Percentiles rank a stretch among this genome's conserved stretches.
Evolutionary conservation across 2,797 vertebrate genomes (phyloP).

Genomic region (Acanthis flammea): DNA sequence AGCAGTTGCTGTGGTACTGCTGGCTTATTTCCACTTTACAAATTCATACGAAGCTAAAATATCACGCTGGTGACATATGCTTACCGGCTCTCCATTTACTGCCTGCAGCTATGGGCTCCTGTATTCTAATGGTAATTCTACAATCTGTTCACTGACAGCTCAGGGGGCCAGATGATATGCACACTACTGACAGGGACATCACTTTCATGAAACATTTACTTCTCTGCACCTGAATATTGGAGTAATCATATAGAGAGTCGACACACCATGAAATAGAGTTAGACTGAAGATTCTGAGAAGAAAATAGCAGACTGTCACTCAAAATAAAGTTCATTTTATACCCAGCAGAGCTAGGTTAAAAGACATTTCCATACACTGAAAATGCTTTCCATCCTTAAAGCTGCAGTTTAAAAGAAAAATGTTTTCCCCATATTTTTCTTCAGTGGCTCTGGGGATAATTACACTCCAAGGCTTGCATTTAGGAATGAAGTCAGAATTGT

Average conservation of each 20-base stretch:
- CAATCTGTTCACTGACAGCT: constrained; percentile 88
- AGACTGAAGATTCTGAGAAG: constrained; percentile 82
- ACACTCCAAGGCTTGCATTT: not conserved
- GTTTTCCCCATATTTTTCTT: not conserved
- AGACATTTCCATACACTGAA: constrained; percentile 42
- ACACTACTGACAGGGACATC: constrained; percentile 88
- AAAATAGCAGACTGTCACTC: constrained; percentile 82
- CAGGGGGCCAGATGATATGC: constrained; percentile 81
- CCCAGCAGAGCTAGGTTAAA: constrained; percentile 68
- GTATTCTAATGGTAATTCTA: constrained; percentile 87
- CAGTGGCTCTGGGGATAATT: not conserved
- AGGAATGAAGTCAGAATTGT: not conserved
- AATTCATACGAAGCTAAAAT: constrained; percentile 83
- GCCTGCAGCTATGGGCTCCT: constrained; percentile 77
- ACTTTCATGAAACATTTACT: constrained; percentile 91
- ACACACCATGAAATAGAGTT: constrained; percentile 90
- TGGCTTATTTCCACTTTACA: constrained; percentile 82
- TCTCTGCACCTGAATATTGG: constrained; percentile 86
- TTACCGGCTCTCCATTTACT: constrained; percentile 79
- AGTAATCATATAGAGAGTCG: constrained; percentile 84
- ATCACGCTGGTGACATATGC: constrained; percentile 83
- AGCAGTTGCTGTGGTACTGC: constrained; percentile 77
- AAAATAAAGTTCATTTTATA: constrained; percentile 86
- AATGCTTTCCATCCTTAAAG: constrained; percentile 32
- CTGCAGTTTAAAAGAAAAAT: not conserved